These are phyloP conservation scores for Harpalus rufipes DNA, from an alignment of 2,888 invertebrate species.

Conservation along the genomic window DNA sequence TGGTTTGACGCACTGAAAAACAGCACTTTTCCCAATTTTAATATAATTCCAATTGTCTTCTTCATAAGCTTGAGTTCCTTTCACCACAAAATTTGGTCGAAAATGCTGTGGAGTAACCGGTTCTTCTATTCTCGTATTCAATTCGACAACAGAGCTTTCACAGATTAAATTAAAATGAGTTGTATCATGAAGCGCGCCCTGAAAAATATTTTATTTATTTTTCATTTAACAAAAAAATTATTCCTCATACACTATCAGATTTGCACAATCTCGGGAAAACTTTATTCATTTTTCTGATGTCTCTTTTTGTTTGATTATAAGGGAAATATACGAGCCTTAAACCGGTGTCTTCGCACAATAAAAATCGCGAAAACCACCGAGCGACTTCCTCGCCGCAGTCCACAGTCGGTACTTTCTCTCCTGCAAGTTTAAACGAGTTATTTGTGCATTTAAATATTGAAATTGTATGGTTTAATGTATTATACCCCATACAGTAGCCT, in stretches of 20 bases:
- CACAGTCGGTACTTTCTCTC: slow-evolving; percentile 79
- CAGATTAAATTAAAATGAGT: slow-evolving; percentile 85
- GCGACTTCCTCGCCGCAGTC: slow-evolving; percentile 87
- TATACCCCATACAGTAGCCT: slow-evolving; percentile 80
- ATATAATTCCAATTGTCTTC: slow-evolving; percentile 87
- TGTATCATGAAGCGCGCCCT: slow-evolving; percentile 85
- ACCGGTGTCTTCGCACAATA: slow-evolving; percentile 78
- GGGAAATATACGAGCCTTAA: slow-evolving; percentile 83
- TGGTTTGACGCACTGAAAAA: slow-evolving; percentile 83
- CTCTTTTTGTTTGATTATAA: slow-evolving; percentile 74
- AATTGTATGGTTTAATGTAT: not conserved
- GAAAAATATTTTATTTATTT: slow-evolving; percentile 53
- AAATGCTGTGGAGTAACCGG: slow-evolving; percentile 81
- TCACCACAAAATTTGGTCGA: slow-evolving; percentile 85
- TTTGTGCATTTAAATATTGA: not conserved
- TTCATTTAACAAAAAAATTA: not conserved
- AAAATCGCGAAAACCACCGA: slow-evolving; percentile 85
- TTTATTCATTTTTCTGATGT: slow-evolving; percentile 72
- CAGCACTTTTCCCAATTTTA: slow-evolving; percentile 81
- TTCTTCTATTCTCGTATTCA: slow-evolving; percentile 81
- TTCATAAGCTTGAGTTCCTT: slow-evolving; percentile 80
- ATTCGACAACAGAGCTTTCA: slow-evolving; percentile 82
- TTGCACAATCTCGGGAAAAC: slow-evolving; percentile 71
- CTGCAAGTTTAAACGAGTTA: slow-evolving; percentile 53
- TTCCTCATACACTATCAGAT: slow-evolving; percentile 64